phyloP scores from a whole-genome alignment of 2,797 vertebrate genomes.

The Pseudochaenichthys georgianus region DNA sequence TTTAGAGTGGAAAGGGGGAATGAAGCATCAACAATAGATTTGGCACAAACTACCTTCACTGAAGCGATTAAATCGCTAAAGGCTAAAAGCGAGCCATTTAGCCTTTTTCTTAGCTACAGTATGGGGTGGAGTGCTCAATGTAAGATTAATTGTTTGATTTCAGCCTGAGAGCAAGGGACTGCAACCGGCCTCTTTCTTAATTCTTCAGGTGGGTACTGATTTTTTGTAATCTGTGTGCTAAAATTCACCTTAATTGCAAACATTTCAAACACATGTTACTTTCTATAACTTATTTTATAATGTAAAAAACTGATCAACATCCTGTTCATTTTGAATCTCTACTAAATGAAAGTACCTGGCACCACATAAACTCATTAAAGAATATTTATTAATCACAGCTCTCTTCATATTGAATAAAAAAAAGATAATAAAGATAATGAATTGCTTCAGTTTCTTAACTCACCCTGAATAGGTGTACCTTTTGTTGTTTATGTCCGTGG shows the following conservation, averaged over 20 bases:
- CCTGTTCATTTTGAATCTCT: background rate
- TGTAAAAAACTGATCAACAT: background rate
- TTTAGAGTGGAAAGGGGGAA: constrained; percentile 55
- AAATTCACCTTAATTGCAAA: background rate
- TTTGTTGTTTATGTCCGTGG: constrained; percentile 41
- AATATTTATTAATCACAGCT: constrained; percentile 15
- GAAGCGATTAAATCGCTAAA: constrained; percentile 57
- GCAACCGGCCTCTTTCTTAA: constrained; percentile 7
- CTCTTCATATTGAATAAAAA: constrained; percentile 13
- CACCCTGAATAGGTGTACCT: background rate
- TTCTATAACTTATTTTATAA: background rate
- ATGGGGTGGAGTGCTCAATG: constrained; percentile 29
- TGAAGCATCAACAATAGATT: constrained; percentile 70
- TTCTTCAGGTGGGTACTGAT: background rate
- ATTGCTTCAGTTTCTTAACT: background rate
- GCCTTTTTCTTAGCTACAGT: constrained; percentile 44
- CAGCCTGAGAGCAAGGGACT: constrained; percentile 8
- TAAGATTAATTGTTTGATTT: constrained; percentile 60
- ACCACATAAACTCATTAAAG: background rate
- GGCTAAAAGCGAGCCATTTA: constrained; percentile 47
- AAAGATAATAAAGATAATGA: background rate
- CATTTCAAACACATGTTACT: background rate
- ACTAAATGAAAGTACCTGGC: background rate
- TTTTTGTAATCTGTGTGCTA: background rate
- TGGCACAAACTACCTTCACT: constrained; percentile 59